phyloP scores from a whole-genome alignment of 1,140 invertebrate species.

The Rhynchophorus ferrugineus region DNA sequence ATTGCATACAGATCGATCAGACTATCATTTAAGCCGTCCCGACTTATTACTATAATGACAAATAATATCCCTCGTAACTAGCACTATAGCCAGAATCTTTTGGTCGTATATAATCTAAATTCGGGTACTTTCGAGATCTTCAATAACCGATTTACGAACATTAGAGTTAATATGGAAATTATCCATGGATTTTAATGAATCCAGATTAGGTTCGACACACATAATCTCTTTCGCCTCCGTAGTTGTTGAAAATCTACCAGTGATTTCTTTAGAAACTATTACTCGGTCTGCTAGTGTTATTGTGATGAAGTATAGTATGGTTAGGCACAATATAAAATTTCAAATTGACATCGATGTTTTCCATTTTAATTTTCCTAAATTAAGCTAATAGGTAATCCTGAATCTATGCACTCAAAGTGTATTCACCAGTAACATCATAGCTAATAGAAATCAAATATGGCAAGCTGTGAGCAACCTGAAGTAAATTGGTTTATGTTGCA shows the following conservation, averaged over 20 bases:
- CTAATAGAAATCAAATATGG: constrained; percentile 3
- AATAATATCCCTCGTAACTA: too few species aligned
- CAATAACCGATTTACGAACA: neutral
- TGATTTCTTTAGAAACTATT: neutral
- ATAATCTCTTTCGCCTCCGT: neutral
- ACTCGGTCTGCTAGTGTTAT: neutral
- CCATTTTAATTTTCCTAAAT: neutral
- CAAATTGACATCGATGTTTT: neutral
- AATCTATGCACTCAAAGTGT: neutral
- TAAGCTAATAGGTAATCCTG: constrained; percentile 1
- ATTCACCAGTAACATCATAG: neutral
- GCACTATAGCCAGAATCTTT: neutral
- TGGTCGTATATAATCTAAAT: neutral
- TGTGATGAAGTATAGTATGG: neutral
- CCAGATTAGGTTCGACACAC: constrained; percentile 1
- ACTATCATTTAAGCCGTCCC: too few species aligned
- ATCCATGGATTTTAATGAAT: neutral
- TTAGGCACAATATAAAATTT: neutral
- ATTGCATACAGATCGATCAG: too few species aligned
- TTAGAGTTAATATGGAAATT: neutral
- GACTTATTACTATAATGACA: too few species aligned
- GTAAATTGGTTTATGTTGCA: neutral
- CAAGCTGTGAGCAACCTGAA: constrained; percentile 3
- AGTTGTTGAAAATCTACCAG: neutral
- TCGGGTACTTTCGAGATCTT: neutral